Evolutionary conservation across 2,113 vertebrate species (phyloP).

Genomic region (Hoplias malabaricus): DNA sequence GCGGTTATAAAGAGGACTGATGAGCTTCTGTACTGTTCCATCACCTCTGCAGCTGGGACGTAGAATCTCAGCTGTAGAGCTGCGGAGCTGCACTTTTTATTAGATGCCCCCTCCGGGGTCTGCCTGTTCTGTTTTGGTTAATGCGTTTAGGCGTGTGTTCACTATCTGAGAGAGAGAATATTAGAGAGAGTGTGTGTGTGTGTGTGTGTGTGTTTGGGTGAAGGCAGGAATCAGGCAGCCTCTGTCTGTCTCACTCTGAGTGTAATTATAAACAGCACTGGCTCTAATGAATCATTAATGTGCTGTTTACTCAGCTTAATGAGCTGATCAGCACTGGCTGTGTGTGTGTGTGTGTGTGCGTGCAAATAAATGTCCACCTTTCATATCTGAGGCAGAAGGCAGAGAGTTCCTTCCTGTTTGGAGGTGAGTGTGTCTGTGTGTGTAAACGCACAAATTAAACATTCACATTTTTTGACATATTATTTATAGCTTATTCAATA

Average conservation of each 20-base stretch:
- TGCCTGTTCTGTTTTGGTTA: background rate
- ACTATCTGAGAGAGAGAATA: background rate
- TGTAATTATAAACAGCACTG: slow-evolving; percentile 44
- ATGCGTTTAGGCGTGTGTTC: background rate
- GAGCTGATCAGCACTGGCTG: slow-evolving; percentile 42
- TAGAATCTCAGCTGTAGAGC: background rate
- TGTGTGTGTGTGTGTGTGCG: slow-evolving; percentile 25
- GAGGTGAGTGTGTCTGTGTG: background rate
- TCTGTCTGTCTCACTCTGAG: slow-evolving; percentile 46
- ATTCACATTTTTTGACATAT: too few species aligned
- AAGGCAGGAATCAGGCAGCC: slow-evolving; percentile 4
- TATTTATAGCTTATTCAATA: too few species aligned
- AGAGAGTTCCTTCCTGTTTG: background rate
- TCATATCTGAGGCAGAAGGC: slow-evolving; percentile 10
- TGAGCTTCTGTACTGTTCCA: background rate
- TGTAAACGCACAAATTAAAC: too few species aligned
- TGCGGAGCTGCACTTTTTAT: background rate
- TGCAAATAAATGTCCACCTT: slow-evolving; percentile 14
- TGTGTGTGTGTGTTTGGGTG: background rate
- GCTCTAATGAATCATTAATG: slow-evolving; percentile 68
- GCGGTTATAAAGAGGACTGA: too few species aligned
- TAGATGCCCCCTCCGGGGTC: background rate
- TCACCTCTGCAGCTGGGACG: background rate
- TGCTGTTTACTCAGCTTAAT: slow-evolving; percentile 67
- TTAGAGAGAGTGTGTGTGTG: too few species aligned